These are phyloP conservation scores for Polymixis lichenea DNA, from an alignment of 2,888 invertebrate genomes.

Conservation along the genomic window DNA sequence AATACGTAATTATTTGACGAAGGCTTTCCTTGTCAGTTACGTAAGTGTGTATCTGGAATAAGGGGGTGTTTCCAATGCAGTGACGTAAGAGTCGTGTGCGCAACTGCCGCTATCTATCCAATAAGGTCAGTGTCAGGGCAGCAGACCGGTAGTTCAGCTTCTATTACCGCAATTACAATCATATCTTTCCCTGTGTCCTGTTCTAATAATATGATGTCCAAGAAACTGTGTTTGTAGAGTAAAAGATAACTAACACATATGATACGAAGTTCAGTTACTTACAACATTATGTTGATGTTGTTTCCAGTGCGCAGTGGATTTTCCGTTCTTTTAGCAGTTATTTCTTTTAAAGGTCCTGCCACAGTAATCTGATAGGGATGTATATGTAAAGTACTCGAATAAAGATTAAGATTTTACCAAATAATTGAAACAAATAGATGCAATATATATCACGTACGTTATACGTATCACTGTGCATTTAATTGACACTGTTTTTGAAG, in stretches of 20 bases:
- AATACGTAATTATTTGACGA: constrained; percentile 17
- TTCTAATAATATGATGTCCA: constrained; percentile 57
- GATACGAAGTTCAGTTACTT: constrained; percentile 3
- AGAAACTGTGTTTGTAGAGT: constrained; percentile 37
- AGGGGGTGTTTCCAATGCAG: constrained; percentile 64
- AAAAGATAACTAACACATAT: constrained; percentile 18
- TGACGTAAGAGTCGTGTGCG: constrained; percentile 73
- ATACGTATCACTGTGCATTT: constrained; percentile 19
- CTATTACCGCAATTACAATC: constrained; percentile 72
- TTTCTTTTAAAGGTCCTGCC: constrained; percentile 19
- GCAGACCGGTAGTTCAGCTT: constrained; percentile 78
- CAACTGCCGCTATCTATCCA: constrained; percentile 80
- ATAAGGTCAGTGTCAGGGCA: constrained; percentile 85
- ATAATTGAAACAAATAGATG: constrained; percentile 22
- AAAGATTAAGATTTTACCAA: constrained; percentile 21
- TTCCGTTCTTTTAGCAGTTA: constrained; percentile 25
- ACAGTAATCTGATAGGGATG: constrained; percentile 8
- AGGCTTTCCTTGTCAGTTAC: constrained; percentile 35
- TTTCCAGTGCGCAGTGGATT: constrained; percentile 32
- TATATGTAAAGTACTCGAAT: neutral
- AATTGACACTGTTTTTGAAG: constrained; percentile 57
- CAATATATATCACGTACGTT: neutral
- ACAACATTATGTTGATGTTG: neutral
- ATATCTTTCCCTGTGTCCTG: constrained; percentile 56
- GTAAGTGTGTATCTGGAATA: constrained; percentile 51